Percentiles rank a stretch among this genome's conserved stretches.
These are phyloP conservation scores for Pogonocherus hispidulus DNA, from an alignment of 2,888 invertebrate species.

Conservation along the genomic window DNA sequence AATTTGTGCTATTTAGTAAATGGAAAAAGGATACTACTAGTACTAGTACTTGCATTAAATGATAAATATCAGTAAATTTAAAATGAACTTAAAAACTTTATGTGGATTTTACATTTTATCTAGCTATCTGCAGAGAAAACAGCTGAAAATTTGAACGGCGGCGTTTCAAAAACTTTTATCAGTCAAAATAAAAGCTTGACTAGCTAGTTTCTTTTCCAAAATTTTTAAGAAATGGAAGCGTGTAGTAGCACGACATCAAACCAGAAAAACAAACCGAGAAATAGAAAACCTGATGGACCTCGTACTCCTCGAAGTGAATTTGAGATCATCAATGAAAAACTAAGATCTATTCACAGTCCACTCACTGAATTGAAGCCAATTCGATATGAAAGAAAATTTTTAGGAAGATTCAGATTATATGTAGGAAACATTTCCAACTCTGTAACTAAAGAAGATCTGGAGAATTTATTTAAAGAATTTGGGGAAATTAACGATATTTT, in stretches of 20 bases:
- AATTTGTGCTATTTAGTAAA: too few species aligned
- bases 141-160: too few species aligned
- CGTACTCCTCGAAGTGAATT: slow-evolving; percentile 29
- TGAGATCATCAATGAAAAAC: slow-evolving; percentile 36
- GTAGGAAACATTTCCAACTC: slow-evolving; percentile 92
- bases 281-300: slow-evolving; percentile 23
- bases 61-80: too few species aligned
- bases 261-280: slow-evolving; percentile 11
- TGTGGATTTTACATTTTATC: too few species aligned
- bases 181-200: too few species aligned
- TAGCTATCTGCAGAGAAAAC: too few species aligned
- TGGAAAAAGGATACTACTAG: too few species aligned
- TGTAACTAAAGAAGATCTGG: slow-evolving; percentile 89
- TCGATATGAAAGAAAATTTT: slow-evolving; percentile 82
- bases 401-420: slow-evolving; percentile 92
- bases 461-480: slow-evolving; percentile 84
- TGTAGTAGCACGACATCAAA: slow-evolving; percentile 30
- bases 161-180: too few species aligned
- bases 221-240: slow-evolving; percentile 22
- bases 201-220: too few species aligned
- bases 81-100: too few species aligned
- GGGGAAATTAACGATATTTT: slow-evolving; percentile 94
- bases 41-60: too few species aligned
- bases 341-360: slow-evolving; percentile 24
- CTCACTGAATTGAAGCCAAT: slow-evolving; percentile 26